Evolutionary conservation across 2,797 vertebrate genomes (phyloP).

Genomic region (Sarcophilus harrisii): DNA sequence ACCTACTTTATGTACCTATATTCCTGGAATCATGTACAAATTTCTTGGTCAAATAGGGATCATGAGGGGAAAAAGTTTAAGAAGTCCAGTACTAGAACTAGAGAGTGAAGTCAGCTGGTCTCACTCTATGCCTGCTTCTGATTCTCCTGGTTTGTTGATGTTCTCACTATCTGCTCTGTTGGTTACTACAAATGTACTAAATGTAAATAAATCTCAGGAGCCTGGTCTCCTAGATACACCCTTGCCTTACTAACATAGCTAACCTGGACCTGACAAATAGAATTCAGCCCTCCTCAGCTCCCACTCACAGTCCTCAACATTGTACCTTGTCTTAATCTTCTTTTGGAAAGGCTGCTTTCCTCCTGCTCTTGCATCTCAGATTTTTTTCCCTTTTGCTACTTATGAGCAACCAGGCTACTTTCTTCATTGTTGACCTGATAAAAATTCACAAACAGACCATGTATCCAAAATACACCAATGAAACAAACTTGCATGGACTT

Average conservation of each 20-base stretch:
- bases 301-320: slow-evolving; percentile 41
- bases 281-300: neutral
- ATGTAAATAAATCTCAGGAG: neutral
- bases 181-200: neutral
- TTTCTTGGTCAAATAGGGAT: no score
- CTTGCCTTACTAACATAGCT: neutral
- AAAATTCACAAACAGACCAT: slow-evolving; percentile 49
- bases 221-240: neutral
- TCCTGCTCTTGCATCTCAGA: slow-evolving; percentile 64
- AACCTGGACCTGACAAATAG: neutral
- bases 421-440: slow-evolving; percentile 69
- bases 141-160: neutral
- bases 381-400: slow-evolving; percentile 72
- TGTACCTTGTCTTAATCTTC: neutral
- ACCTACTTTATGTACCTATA: no score
- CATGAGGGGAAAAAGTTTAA: no score
- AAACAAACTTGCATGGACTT: neutral
- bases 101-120: neutral
- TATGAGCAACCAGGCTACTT: slow-evolving; percentile 68
- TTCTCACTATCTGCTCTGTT: neutral
- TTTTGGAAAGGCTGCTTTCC: slow-evolving; percentile 25
- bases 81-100: neutral
- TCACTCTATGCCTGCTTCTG: neutral
- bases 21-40: no score
- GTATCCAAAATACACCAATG: slow-evolving; percentile 52